Evolutionary conservation across 2,113 vertebrate genomes (phyloP).

Genomic region (Rostratula benghalensis): DNA sequence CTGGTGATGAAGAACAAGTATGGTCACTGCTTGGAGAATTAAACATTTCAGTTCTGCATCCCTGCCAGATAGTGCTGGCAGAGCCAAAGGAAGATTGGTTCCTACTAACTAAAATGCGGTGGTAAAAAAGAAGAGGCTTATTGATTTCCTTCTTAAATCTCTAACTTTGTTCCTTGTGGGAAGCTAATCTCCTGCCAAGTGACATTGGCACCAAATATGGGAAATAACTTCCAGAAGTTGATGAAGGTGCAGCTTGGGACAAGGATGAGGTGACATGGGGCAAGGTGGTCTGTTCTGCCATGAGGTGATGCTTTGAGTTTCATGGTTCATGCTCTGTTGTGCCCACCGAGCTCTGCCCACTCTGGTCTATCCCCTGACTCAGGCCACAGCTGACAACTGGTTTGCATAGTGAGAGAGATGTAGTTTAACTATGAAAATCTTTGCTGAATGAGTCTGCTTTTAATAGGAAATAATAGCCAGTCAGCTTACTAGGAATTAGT

Average conservation of each 20-base stretch:
- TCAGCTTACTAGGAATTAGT: neutral
- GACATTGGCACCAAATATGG: neutral
- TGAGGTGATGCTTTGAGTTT: neutral
- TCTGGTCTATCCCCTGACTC: neutral
- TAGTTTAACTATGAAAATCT: neutral
- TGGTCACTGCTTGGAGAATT: neutral
- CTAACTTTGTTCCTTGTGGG: neutral
- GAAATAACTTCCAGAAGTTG: neutral
- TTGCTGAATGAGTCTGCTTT: neutral
- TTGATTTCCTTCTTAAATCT: slow-evolving; percentile 13
- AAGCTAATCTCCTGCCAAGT: slow-evolving; percentile 20
- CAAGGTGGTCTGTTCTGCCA: neutral
- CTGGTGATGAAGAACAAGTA: neutral
- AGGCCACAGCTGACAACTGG: neutral
- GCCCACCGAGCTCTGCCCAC: neutral
- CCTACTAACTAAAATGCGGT: neutral
- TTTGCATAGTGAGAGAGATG: neutral
- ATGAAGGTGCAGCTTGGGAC: neutral
- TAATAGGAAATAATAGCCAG: neutral
- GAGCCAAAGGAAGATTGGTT: neutral
- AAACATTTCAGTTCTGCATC: neutral
- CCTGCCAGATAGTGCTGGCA: neutral
- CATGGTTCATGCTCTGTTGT: neutral
- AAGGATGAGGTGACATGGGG: neutral
- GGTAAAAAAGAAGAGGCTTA: neutral